Base-by-base conservation (phyloP, 1,140 invertebrate species). In the Eumeta japonica region DNA sequence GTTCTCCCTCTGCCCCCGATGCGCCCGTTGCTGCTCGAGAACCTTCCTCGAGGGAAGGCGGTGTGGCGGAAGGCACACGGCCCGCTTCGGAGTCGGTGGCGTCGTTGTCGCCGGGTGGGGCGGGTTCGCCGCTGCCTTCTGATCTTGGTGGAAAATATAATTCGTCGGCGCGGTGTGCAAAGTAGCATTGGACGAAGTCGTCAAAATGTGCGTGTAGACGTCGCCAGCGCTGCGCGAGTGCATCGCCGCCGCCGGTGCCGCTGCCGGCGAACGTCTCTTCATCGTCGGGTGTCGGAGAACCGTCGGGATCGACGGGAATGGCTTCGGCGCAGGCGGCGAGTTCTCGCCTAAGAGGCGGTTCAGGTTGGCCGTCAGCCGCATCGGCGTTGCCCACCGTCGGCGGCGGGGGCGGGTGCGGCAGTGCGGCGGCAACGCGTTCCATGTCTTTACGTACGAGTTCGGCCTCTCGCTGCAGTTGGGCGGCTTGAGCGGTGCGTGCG, bases 151-250 rank as follows among this genome's bases (percentile, higher is more conserved):
- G 82, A 52, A 88, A 82, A 39, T 83, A 75, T 13, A 88, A 51
- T 46, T 90, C 87, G 59, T 86, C 86, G 4, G 84, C 82, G 28
- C 90, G 77, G 10, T 84, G 81, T 11, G 82, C 80, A 54, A 94
- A 89, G 64, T 95, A 97, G 55, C 89, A 90, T 54, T 90, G 82
- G 28, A 90, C 87, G 56, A 96, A 88, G 62, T 95, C 92, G 42
- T 93, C 88, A 72, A 94, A 94, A 74, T 96, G 91, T 7, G 85
- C 83, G 47, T 89, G 83, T 76, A 95, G 85, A 39, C 89, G 76
- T 42, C 87, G 82, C 50, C 88, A 81, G 19, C 89, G 74, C 9
- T 82, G 71, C 2, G 87, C 81, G 12, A 89, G 60, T 1, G 83
- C 68, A 36, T 63, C 63, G 2, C 58, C 58, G 12, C 53, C 52